phyloP scores from a whole-genome alignment of 1,140 invertebrate species.

The Ruditapes philippinarum region DNA sequence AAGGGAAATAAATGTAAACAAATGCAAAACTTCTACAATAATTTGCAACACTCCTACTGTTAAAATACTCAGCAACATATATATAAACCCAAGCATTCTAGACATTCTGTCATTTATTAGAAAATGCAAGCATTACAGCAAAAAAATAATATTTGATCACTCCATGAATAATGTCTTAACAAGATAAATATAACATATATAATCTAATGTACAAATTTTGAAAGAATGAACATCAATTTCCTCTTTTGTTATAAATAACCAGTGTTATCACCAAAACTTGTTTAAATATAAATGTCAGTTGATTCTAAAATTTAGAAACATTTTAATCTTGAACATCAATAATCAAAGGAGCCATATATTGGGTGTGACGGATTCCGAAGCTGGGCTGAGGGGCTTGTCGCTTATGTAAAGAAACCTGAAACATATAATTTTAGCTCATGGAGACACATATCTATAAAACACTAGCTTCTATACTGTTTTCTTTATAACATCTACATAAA shows the following conservation, averaged over 20 bases:
- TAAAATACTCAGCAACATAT: not conserved
- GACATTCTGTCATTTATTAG: constrained; percentile 28
- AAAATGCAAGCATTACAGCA: constrained; percentile 49
- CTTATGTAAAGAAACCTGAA: constrained; percentile 85
- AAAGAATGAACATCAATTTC: not conserved
- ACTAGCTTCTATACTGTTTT: not conserved
- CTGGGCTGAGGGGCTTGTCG: constrained; percentile 89
- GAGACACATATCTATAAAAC: constrained; percentile 48
- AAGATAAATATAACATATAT: constrained; percentile 20
- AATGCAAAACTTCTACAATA: too few species aligned
- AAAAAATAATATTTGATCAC: not conserved
- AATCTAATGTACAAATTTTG: not conserved
- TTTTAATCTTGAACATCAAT: constrained; percentile 70
- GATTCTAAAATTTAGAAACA: constrained; percentile 4
- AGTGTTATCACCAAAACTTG: not conserved
- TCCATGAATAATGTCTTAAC: not conserved
- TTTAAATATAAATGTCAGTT: not conserved
- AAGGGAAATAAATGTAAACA: too few species aligned
- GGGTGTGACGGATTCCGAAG: constrained; percentile 96
- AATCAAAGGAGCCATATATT: constrained; percentile 88
- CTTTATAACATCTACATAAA: not conserved
- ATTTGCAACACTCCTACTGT: not conserved
- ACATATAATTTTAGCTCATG: constrained; percentile 62
- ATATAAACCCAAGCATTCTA: not conserved
- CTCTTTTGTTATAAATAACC: not conserved